These are phyloP conservation scores for Bagarius yarrelli DNA, from an alignment of 2,113 vertebrate species.

Conservation along the genomic window DNA sequence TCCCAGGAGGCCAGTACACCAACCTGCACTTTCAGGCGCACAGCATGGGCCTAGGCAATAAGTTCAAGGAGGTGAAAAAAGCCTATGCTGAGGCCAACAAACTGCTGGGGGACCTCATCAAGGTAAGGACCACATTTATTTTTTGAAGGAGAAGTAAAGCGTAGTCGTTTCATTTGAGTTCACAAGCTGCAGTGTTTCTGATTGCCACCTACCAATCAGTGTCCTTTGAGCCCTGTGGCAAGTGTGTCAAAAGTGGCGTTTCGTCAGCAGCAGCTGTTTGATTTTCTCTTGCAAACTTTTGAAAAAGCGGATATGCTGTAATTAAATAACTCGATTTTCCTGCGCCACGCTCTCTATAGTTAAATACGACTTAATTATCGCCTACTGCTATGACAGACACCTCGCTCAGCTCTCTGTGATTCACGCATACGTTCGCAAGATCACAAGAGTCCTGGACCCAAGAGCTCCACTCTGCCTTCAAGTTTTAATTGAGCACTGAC, in stretches of 20 bases:
- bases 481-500: constrained; percentile 42
- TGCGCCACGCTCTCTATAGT: constrained; percentile 18
- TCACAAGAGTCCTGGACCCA: constrained; percentile 36
- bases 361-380: constrained; percentile 52
- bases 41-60: constrained; percentile 95
- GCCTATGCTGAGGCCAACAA: constrained; percentile 91
- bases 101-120: constrained; percentile 93
- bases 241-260: constrained; percentile 5
- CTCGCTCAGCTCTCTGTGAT: constrained; percentile 25
- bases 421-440: constrained; percentile 37
- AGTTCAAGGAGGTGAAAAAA: constrained; percentile 96
- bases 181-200: not conserved
- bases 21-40: constrained; percentile 99
- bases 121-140: constrained; percentile 72
- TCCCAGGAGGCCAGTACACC: constrained; percentile 95
- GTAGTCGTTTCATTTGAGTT: not conserved
- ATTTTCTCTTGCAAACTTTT: not conserved
- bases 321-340: constrained; percentile 22
- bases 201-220: constrained; percentile 15
- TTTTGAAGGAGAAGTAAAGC: not conserved
- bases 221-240: constrained; percentile 3
- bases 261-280: constrained; percentile 1
- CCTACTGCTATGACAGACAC: constrained; percentile 31
- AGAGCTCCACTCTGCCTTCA: constrained; percentile 37
- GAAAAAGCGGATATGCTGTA: constrained; percentile 1